A percentile compares a stretch with the other conserved stretches of the same genome.
Conservation (phyloP, 2,113 vertebrate species). For the Pardalotus punctatus region DNA sequence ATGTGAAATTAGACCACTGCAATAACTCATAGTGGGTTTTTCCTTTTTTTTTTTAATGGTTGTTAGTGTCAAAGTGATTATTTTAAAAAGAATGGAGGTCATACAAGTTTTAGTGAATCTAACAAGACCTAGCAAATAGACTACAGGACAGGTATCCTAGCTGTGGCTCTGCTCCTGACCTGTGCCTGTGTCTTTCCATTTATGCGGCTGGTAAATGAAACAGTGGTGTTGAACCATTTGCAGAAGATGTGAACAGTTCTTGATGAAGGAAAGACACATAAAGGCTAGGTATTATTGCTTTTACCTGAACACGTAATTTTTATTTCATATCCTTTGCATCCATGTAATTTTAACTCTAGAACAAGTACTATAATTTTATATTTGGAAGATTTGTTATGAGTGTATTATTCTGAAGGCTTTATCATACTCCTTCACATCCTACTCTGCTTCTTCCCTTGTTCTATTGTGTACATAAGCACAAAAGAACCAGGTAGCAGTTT, state of each 20-base stretch:
- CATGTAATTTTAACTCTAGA: neutral
- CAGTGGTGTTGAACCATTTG: neutral
- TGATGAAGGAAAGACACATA: neutral
- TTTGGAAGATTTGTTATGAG: neutral
- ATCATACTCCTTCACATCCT: neutral
- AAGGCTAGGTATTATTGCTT: neutral
- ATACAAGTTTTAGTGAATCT: neutral
- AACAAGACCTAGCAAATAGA: neutral
- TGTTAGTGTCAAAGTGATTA: neutral
- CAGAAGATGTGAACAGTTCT: neutral
- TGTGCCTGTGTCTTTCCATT: neutral
- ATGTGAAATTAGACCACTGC: constrained; percentile 12
- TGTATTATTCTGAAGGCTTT: accelerated
- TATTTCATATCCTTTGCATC: neutral
- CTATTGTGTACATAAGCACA: neutral
- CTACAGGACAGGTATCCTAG: neutral
- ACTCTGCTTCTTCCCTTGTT: neutral
- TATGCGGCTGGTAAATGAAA: neutral
- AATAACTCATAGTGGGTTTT: neutral
- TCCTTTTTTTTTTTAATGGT: neutral
- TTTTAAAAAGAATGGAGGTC: neutral
- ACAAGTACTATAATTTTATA: neutral
- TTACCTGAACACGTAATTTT: neutral
- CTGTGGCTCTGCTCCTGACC: neutral
- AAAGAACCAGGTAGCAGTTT: neutral